phyloP scores from a whole-genome alignment of 2,113 vertebrate genomes.

The Anthoscopus minutus region DNA sequence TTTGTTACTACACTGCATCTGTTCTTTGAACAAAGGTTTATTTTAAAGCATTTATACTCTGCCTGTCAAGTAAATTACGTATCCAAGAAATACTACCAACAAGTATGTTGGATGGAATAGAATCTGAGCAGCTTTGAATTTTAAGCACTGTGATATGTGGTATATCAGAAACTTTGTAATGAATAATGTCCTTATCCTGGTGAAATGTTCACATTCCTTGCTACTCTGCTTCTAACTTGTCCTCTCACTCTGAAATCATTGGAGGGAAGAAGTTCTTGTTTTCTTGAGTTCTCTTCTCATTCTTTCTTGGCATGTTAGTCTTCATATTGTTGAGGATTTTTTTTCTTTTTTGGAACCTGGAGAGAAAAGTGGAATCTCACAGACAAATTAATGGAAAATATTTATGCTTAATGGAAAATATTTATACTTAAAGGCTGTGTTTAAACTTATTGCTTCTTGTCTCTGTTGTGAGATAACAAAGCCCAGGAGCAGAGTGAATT shows the following conservation, averaged over 20 bases:
- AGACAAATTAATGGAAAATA: neutral
- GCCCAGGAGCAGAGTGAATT: neutral
- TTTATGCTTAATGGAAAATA: neutral
- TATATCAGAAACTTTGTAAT: neutral
- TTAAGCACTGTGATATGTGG: neutral
- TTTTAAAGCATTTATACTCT: conserved; percentile 50
- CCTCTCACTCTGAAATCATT: neutral
- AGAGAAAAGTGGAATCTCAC: neutral
- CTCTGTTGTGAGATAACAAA: neutral
- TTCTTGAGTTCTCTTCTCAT: neutral
- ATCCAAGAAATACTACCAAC: conserved; percentile 5
- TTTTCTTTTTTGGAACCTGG: neutral
- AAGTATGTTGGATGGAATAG: neutral
- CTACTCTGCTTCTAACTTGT: neutral
- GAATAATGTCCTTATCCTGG: neutral
- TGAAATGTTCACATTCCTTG: neutral
- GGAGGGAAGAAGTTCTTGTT: neutral
- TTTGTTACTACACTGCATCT: conserved; percentile 5
- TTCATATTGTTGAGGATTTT: neutral
- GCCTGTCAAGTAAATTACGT: conserved; percentile 53
- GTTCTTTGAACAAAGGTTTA: conserved; percentile 27
- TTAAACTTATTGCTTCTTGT: neutral
- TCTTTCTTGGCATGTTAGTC: neutral
- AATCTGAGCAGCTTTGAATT: neutral
- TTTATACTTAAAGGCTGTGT: neutral